phyloP scores from a whole-genome alignment of 2,888 invertebrate genomes.

The Heteromyza rotundicornis region DNA sequence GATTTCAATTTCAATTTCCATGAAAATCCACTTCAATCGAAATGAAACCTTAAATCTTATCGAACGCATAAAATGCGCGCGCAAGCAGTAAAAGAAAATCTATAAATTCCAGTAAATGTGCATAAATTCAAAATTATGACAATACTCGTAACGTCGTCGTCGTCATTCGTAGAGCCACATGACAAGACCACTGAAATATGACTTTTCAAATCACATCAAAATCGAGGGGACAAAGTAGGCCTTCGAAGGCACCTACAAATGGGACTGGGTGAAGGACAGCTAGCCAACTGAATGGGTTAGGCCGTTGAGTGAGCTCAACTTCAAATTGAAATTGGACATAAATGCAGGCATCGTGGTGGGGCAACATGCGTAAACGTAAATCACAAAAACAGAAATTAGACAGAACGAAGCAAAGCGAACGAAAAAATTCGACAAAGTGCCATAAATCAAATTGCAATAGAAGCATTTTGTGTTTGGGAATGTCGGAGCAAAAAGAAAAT shows the following conservation, averaged over 20 bases:
- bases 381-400: no score
- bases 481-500: no score
- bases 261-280: no score
- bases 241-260: no score
- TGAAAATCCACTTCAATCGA: conserved; percentile 1
- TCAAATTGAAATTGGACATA: not conserved
- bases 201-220: conserved; percentile 8
- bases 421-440: not conserved
- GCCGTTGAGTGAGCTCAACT: no score
- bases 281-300: no score
- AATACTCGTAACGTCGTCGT: conserved; percentile 10
- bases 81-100: not conserved
- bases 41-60: not conserved
- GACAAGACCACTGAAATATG: conserved; percentile 20
- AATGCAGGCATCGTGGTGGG: not conserved
- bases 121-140: conserved; percentile 10
- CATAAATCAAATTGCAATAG: not conserved
- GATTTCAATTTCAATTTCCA: not conserved
- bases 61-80: not conserved
- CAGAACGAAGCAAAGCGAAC: no score
- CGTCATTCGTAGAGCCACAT: no score
- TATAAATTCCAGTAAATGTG: conserved; percentile 2
- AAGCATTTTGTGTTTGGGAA: not conserved
- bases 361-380: no score
- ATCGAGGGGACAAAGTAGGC: no score